A percentile compares a stretch with the other conserved stretches of the same genome.
phyloP scores from a whole-genome alignment of 2,888 invertebrate species.

The Drosophila limbata region DNA sequence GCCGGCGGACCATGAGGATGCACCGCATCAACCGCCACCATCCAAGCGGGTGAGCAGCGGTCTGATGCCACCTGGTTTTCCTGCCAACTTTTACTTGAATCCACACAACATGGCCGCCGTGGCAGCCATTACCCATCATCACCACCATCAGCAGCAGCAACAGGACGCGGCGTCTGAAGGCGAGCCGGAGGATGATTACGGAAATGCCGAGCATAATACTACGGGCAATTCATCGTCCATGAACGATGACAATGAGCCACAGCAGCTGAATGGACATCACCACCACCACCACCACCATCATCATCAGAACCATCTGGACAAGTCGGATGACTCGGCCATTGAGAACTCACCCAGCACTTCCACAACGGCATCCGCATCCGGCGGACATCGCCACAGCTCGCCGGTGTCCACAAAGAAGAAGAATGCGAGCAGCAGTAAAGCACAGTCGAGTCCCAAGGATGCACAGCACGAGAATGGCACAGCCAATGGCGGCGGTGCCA shows the following conservation, averaged over 20 bases:
- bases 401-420: constrained; percentile 82
- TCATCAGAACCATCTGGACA: constrained; percentile 71
- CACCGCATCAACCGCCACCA: constrained; percentile 87
- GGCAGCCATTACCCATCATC: constrained; percentile 61
- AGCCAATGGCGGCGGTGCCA: constrained; percentile 27
- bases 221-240: constrained; percentile 73
- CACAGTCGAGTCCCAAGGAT: constrained; percentile 49
- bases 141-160: constrained; percentile 55
- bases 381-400: constrained; percentile 70
- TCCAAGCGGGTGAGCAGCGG: constrained; percentile 86
- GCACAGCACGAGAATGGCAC: constrained; percentile 17
- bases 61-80: constrained; percentile 70
- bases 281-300: constrained; percentile 48
- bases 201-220: constrained; percentile 68
- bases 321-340: constrained; percentile 83
- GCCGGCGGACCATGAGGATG: constrained; percentile 85
- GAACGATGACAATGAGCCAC: constrained; percentile 67
- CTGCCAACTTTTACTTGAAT: constrained; percentile 78
- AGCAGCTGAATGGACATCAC: constrained; percentile 72
- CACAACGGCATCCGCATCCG: constrained; percentile 67
- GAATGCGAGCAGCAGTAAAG: constrained; percentile 45
- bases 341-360: constrained; percentile 82
- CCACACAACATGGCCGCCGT: constrained; percentile 75
- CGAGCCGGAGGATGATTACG: constrained; percentile 74
- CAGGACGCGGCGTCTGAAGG: constrained; percentile 71